Conservation (phyloP, 2,113 vertebrate species). For the Cyanoderma ruficeps region DNA sequence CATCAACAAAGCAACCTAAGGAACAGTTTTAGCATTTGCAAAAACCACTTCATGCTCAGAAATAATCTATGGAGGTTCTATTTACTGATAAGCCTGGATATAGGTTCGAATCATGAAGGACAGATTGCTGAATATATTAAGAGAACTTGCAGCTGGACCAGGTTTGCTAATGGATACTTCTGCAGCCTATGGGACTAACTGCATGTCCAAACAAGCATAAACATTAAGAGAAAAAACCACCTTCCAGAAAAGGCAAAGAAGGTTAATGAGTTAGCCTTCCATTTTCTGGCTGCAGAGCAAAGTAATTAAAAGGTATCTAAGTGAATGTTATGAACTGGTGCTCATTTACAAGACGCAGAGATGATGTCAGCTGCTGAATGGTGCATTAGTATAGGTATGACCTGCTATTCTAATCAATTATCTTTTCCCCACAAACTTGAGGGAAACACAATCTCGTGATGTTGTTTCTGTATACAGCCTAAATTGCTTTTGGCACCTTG, state of each 20-base stretch:
- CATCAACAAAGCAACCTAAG: neutral
- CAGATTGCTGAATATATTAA: neutral
- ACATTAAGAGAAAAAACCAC: neutral
- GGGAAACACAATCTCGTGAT: slow-evolving; percentile 28
- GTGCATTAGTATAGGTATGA: slow-evolving; percentile 19
- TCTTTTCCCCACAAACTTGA: neutral
- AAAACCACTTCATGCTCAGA: neutral
- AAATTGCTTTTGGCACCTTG: slow-evolving; percentile 43
- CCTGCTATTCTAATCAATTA: slow-evolving; percentile 40
- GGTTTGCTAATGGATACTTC: neutral
- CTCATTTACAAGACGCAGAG: slow-evolving; percentile 12
- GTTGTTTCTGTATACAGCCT: slow-evolving; percentile 1
- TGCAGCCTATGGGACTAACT: neutral
- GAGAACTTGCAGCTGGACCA: neutral
- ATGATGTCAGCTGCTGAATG: slow-evolving; percentile 14
- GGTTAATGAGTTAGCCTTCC: slow-evolving; percentile 52
- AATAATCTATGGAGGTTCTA: neutral
- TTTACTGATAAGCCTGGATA: slow-evolving; percentile 6
- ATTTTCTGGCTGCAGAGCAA: slow-evolving; percentile 34
- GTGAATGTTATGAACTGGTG: slow-evolving; percentile 8
- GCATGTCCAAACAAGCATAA: neutral
- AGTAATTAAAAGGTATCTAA: slow-evolving; percentile 51
- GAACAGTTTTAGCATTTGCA: neutral
- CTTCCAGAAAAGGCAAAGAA: slow-evolving; percentile 44
- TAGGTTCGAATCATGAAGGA: neutral